Conservation (phyloP, 2,113 vertebrate species). For the Cathartes aura region DNA sequence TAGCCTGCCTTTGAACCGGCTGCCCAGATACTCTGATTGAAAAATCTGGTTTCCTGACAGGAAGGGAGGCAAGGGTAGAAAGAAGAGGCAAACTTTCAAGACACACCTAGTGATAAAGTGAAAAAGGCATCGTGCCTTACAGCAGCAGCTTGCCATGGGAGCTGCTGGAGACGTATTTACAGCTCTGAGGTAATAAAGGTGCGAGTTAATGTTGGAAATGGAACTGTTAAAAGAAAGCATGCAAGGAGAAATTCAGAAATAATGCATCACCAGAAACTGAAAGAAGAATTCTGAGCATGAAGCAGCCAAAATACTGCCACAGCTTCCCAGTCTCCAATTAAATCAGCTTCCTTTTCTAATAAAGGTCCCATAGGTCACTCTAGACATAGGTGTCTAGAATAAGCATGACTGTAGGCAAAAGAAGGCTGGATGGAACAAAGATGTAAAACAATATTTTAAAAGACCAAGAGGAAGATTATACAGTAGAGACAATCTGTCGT, state of each 20-base stretch:
- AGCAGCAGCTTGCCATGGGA: background rate
- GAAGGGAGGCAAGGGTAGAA: background rate
- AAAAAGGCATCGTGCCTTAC: background rate
- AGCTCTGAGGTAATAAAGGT: background rate
- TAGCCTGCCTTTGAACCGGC: slow-evolving; percentile 22
- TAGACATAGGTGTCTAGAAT: background rate
- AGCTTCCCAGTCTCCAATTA: background rate
- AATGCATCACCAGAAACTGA: background rate
- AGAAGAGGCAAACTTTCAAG: background rate
- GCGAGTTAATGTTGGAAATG: background rate
- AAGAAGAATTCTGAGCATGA: background rate
- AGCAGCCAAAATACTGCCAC: background rate
- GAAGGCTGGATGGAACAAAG: background rate
- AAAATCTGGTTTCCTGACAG: background rate
- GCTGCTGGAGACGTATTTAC: background rate
- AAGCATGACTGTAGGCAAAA: background rate
- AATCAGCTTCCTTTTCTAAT: background rate
- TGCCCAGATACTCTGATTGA: background rate
- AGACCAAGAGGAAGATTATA: background rate
- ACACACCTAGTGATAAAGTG: background rate
- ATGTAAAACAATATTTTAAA: background rate
- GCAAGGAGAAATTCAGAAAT: background rate
- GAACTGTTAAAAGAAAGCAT: background rate
- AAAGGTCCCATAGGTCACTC: background rate
- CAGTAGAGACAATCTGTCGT: background rate